Conservation (phyloP, 2,888 invertebrate genomes). For the Yponomeuta cagnagella region DNA sequence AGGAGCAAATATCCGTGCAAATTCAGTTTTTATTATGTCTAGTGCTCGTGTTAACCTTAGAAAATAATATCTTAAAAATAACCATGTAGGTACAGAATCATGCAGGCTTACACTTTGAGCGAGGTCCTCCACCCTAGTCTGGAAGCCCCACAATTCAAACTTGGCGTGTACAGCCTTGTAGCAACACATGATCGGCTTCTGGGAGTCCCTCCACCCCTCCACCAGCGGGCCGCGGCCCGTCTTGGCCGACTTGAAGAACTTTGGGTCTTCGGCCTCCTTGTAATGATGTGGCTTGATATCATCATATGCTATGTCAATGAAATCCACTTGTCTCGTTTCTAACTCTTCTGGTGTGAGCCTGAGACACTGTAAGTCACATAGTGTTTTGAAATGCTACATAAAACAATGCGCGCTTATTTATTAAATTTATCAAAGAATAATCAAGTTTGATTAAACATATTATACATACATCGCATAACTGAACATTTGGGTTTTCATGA, state of each 20-base stretch:
- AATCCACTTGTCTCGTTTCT: conserved; percentile 83
- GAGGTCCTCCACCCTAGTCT: conserved; percentile 91
- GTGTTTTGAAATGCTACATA: conserved; percentile 25
- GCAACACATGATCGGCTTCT: conserved; percentile 92
- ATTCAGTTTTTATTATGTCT: too few relatives aligned
- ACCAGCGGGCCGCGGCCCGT: conserved; percentile 89
- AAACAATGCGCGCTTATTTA: not conserved
- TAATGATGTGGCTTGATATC: conserved; percentile 90
- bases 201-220: conserved; percentile 86
- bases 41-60: too few relatives aligned
- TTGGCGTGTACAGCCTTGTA: conserved; percentile 91
- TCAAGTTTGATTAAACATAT: too few relatives aligned
- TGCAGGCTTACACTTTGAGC: conserved; percentile 81
- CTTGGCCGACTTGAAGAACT: conserved; percentile 87
- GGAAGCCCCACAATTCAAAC: conserved; percentile 95
- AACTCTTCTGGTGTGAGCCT: conserved; percentile 83
- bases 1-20: too few relatives aligned
- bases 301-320: conserved; percentile 92
- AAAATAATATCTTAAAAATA: too few relatives aligned
- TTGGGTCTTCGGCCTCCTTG: conserved; percentile 92
- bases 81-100: too few relatives aligned
- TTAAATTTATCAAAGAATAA: too few relatives aligned
- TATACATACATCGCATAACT: not conserved
- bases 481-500: too few relatives aligned
- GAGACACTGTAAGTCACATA: conserved; percentile 77